phyloP scores from a whole-genome alignment of 92 coral and sea anemone genomes.

The Siderastrea siderea region DNA sequence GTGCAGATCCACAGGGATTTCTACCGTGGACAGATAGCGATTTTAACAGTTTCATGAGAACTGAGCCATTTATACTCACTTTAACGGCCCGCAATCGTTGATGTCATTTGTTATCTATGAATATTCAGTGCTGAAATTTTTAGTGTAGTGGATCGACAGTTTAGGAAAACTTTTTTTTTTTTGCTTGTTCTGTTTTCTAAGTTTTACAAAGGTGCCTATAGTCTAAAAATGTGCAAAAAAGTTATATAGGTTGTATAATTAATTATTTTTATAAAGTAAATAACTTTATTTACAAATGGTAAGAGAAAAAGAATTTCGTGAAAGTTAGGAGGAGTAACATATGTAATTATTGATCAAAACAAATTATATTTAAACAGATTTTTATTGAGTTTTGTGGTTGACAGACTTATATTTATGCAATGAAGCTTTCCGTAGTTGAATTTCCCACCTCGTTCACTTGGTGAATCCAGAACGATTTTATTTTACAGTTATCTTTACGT shows the following conservation, averaged over 20 bases:
- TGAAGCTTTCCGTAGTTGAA: neutral
- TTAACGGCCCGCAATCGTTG: no score
- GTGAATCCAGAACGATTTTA: no score
- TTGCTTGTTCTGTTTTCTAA: no score
- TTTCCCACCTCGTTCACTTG: neutral
- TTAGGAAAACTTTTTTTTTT: neutral
- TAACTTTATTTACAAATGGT: neutral
- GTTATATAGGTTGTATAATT: neutral
- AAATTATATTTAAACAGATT: constrained; percentile 18
- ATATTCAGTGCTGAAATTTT: no score
- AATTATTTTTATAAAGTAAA: neutral
- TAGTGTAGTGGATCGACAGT: no score
- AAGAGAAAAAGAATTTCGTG: neutral
- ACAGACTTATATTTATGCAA: neutral
- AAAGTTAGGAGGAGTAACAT: neutral
- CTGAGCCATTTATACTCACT: no score
- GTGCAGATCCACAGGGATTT: neutral
- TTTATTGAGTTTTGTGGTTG: neutral
- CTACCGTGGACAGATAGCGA: neutral
- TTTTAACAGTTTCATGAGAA: neutral
- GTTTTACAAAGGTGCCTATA: no score
- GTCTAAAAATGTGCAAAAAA: no score
- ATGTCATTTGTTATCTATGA: no score
- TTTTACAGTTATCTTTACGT: no score
- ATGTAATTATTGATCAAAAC: constrained; percentile 7